Base-by-base conservation (phyloP, 2,797 vertebrate species). In the Cyprinodon diabolis region DNA sequence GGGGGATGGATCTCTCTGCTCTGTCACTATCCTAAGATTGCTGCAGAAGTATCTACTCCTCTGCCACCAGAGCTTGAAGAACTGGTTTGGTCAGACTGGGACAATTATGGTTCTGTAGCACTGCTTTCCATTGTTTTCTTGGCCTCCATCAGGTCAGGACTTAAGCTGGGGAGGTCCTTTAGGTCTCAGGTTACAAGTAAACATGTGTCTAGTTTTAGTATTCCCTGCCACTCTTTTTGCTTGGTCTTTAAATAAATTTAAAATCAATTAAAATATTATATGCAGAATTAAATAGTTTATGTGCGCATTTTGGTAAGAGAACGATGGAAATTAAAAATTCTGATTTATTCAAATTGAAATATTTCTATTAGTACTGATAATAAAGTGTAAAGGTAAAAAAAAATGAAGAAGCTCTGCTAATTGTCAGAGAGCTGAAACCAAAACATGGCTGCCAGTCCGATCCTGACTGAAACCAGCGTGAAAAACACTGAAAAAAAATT, bases 41-140 rank as follows among this genome's bases (percentile, higher is more conserved):
- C 71, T 56, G 63, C 75, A 62, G 4, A n/a, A 11, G 37, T 63
- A 2, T 4, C 0, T 52, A 4, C 35, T 25, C 5, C 2, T 40
- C 23, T 17, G 15, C 25, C 0, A 43, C 4, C 7, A 4, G 5
- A 77, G 40, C 76, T 63, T 68, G 69, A 6, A 70, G 66, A 57
- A 84, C 84, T 45, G 63, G 81, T 83, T 88, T 68, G 15, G 43
- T 40, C 0, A 9, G 52, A 5, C 23, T 23, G 0, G 48, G 11
- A 48, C 69, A 52, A 15, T 55, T 13, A 63, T 14, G 37, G 83
- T 87, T 80, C 77, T 66, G 4, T 62, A 51, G 23, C 62, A 4
- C 30, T 65, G 21, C 11, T 14, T 49, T 14, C 11, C 14, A 17
- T 17, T 51, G 15, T 45, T 13, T 12, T n/a, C n/a, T 43, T 43